Base-by-base conservation (phyloP, 2,113 vertebrate species). In the Cinclus mexicanus region DNA sequence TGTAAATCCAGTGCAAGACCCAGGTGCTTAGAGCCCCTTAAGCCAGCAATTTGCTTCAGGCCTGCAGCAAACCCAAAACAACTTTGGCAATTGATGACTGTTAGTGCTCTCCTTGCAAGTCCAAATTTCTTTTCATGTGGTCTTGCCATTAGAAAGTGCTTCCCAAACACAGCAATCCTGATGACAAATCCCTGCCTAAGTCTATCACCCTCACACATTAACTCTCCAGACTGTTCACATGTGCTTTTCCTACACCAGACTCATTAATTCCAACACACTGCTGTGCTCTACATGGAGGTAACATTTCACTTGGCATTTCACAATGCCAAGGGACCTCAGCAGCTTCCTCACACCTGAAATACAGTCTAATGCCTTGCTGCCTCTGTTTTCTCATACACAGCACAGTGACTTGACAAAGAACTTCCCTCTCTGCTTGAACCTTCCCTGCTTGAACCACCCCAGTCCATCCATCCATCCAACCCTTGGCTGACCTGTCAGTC, bases 1-100 rank as follows among this genome's bases (percentile, higher is more conserved):
- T 80, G 80, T 47, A 83, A 89, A 96, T 69, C 91, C 81, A 91
- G 65, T 52, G 79, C 68, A 90, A 89, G 83, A 93, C 88, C 83
- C 69, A 91, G 76, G 75, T 71, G 64, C 83, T 95, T 87, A 94
- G 76, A 87, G 56, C 53, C 71, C 72, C 84, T 86, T 91, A 92
- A 91, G 70, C 57, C 56, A 70, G 59, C 19, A 6, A 94, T 94
- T 91, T 94, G 91, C 90, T 95, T 56, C 71, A 91, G 61, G 86
- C 90, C 79, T 94, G 56, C 61, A 97, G 92, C 76, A 91, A 87
- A 81, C 0, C 2, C 64, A 84, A 64, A 91, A 91, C 68, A 93
- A 42, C 74, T 79, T 71, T 28, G n/a, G 81, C 75, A 81, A 57
- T 2, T 63, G 83, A 70, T 87, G 71, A 90, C 59, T 96, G 95